Percentiles rank a stretch among this genome's conserved stretches.
Evolutionary conservation across 2,797 vertebrate genomes (phyloP).

Genomic region (Chromobotia macracanthus): DNA sequence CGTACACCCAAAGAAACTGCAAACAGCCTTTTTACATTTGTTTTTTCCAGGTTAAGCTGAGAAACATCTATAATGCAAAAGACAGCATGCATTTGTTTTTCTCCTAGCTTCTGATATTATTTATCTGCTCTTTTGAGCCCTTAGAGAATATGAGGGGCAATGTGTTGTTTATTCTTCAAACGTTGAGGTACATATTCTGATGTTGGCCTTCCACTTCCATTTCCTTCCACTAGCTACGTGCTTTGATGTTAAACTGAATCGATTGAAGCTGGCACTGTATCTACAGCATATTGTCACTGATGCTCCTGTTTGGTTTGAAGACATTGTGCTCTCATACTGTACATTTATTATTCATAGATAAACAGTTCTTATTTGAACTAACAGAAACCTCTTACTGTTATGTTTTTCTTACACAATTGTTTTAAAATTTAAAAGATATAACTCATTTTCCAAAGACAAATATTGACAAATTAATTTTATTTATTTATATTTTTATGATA

Average conservation of each 20-base stretch:
- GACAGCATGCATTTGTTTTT: slow-evolving; percentile 53
- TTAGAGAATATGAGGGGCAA: slow-evolving; percentile 33
- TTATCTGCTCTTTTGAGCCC: slow-evolving; percentile 47
- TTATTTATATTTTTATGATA: too few species aligned
- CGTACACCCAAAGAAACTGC: slow-evolving; percentile 42
- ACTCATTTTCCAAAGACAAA: neutral
- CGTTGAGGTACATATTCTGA: slow-evolving; percentile 46
- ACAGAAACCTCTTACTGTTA: neutral
- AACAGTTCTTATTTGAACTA: slow-evolving; percentile 10
- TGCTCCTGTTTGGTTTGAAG: neutral
- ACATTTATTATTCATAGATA: slow-evolving; percentile 34
- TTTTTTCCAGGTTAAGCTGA: slow-evolving; percentile 65
- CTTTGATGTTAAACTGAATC: slow-evolving; percentile 42
- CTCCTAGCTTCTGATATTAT: too few species aligned
- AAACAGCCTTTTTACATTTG: slow-evolving; percentile 65
- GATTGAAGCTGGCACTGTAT: neutral
- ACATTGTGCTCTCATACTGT: slow-evolving; percentile 10
- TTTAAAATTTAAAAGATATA: neutral
- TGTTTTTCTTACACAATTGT: neutral
- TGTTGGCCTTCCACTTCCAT: slow-evolving; percentile 18
- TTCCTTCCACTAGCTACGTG: neutral
- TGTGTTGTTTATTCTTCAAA: slow-evolving; percentile 44
- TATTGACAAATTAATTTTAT: too few species aligned
- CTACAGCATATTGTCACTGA: neutral
- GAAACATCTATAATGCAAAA: slow-evolving; percentile 65